Percentiles rank a stretch among this genome's conserved stretches.
phyloP scores from a whole-genome alignment of 2,888 invertebrate species.

The Drosophila subsilvestris region DNA sequence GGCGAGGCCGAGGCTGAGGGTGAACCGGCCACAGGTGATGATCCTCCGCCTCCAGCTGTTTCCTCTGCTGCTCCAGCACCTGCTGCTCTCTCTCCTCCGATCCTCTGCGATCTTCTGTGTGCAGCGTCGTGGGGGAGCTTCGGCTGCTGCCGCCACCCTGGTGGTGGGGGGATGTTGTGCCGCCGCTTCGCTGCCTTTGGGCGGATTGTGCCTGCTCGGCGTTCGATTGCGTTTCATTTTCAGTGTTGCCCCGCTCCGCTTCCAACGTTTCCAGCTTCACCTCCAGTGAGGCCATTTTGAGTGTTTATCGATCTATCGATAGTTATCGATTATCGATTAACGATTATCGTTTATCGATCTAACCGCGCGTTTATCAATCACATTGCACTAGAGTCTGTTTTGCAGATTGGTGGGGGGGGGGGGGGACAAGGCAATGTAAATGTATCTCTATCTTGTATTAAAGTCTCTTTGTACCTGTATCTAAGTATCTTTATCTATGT shows the following conservation, averaged over 20 bases:
- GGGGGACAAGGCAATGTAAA: slow-evolving; percentile 37
- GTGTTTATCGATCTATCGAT: slow-evolving; percentile 22
- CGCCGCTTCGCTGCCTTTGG: slow-evolving; percentile 69
- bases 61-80: slow-evolving; percentile 2
- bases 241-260: slow-evolving; percentile 18
- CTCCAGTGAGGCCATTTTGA: slow-evolving; percentile 62
- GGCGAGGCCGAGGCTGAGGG: slow-evolving; percentile 42
- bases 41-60: slow-evolving; percentile 22
- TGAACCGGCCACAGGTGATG: slow-evolving; percentile 31
- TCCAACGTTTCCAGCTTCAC: slow-evolving; percentile 11
- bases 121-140: slow-evolving; percentile 13
- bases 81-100: slow-evolving; percentile 5
- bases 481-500: slow-evolving; percentile 12
- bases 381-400: slow-evolving; percentile 13
- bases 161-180: slow-evolving; percentile 21
- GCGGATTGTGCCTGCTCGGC: slow-evolving; percentile 66
- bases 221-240: slow-evolving; percentile 34
- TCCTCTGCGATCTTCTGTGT: slow-evolving; percentile 19
- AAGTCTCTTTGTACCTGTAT: slow-evolving; percentile 28
- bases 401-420: no score
- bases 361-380: slow-evolving; percentile 29
- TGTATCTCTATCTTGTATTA: slow-evolving; percentile 12
- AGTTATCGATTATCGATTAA: slow-evolving; percentile 14
- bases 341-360: slow-evolving; percentile 27
- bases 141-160: slow-evolving; percentile 14